Evolutionary conservation across 2,113 vertebrate species (phyloP).

Genomic region (Chaetops frenatus): DNA sequence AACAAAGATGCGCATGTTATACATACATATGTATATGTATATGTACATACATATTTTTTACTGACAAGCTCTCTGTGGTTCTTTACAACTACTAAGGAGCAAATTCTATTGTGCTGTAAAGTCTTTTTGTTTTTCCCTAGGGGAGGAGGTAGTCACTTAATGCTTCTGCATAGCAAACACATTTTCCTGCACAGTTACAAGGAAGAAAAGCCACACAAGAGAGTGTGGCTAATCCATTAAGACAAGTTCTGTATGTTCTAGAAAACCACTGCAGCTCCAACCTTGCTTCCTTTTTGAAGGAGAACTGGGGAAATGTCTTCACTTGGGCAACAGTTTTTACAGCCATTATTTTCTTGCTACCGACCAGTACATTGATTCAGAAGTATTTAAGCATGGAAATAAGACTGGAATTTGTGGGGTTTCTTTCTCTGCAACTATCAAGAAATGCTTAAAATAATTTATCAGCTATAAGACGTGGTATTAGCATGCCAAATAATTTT

Average conservation of each 20-base stretch:
- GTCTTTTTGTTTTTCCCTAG: neutral
- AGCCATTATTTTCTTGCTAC: neutral
- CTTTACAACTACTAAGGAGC: neutral
- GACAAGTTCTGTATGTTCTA: neutral
- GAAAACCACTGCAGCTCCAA: neutral
- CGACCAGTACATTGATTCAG: neutral
- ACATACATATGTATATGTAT: neutral
- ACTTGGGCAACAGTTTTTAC: neutral
- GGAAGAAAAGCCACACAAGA: neutral
- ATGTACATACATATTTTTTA: neutral
- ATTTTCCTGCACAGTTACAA: neutral
- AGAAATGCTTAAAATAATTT: neutral
- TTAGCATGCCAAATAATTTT: neutral
- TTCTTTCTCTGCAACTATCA: conserved; percentile 13
- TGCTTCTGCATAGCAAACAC: neutral
- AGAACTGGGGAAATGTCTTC: neutral
- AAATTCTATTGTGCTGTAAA: neutral
- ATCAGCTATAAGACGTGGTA: neutral
- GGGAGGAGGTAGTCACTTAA: neutral
- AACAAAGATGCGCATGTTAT: neutral
- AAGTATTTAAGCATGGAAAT: neutral
- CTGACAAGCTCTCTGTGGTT: neutral
- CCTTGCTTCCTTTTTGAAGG: neutral
- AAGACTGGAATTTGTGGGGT: neutral
- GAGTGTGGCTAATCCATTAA: neutral